Conservation (phyloP, 2,888 invertebrate species). For the Cyclophora albipunctata region DNA sequence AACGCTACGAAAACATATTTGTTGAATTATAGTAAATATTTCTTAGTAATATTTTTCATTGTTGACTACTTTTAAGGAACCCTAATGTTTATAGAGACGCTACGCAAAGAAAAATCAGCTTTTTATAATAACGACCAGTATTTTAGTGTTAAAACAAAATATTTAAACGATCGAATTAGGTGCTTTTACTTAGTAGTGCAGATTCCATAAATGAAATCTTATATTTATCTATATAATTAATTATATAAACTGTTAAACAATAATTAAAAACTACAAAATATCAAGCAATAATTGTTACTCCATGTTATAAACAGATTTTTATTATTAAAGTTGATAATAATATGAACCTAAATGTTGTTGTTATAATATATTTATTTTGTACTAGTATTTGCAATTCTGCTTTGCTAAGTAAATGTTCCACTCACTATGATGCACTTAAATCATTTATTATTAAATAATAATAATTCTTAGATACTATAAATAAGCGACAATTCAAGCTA, state of each 20-base stretch:
- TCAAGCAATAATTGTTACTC: too few relatives aligned
- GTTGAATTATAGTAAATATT: slow-evolving; percentile 47
- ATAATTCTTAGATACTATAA: slow-evolving; percentile 4
- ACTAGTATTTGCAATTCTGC: slow-evolving; percentile 2
- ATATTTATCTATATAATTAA: neutral
- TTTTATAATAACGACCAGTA: slow-evolving; percentile 46
- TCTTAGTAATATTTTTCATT: slow-evolving; percentile 58
- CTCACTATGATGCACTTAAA: slow-evolving; percentile 8
- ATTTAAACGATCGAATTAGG: slow-evolving; percentile 8
- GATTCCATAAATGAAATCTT: neutral
- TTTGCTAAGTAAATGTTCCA: slow-evolving; percentile 10
- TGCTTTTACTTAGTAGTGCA: slow-evolving; percentile 12
- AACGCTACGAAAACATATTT: slow-evolving; percentile 39
- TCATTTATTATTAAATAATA: slow-evolving; percentile 17
- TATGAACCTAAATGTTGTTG: too few relatives aligned
- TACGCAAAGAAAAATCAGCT: slow-evolving; percentile 35
- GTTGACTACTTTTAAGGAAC: slow-evolving; percentile 71
- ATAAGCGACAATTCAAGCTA: slow-evolving; percentile 34
- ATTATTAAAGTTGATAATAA: too few relatives aligned
- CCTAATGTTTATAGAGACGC: slow-evolving; percentile 38
- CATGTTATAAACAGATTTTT: too few relatives aligned
- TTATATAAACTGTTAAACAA: neutral
- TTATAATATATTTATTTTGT: too few relatives aligned
- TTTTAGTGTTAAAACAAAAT: slow-evolving; percentile 18
- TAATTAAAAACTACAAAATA: neutral